These are phyloP conservation scores for Calypte anna DNA, from an alignment of 2,113 vertebrate genomes.

Conservation along the genomic window DNA sequence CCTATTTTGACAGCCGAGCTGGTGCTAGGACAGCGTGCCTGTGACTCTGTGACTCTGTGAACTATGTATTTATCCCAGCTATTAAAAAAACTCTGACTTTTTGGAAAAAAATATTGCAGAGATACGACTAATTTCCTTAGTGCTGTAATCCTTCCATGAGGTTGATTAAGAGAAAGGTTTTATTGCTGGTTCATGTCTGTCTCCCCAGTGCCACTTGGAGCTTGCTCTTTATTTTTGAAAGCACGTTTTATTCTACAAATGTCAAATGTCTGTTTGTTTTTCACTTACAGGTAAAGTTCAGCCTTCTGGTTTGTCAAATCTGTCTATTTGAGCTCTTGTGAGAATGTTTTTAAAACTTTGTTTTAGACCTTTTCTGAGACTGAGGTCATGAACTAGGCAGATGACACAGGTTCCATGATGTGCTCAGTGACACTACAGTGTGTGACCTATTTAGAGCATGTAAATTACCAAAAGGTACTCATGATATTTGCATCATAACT, in stretches of 20 bases:
- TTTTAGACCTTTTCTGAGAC: background rate
- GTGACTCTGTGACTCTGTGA: background rate
- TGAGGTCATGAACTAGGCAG: background rate
- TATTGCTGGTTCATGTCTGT: background rate
- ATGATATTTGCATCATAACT: background rate
- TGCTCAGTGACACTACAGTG: background rate
- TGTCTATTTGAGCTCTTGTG: background rate
- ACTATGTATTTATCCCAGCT: background rate
- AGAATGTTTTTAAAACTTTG: conserved; percentile 14
- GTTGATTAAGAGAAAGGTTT: background rate
- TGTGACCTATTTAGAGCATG: background rate
- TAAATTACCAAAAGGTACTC: background rate
- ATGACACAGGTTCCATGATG: background rate
- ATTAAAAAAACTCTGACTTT: background rate
- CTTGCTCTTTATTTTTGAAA: conserved; percentile 31
- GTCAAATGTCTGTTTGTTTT: background rate
- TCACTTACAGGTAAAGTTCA: background rate
- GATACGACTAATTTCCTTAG: conserved; percentile 22
- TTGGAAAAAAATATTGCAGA: conserved; percentile 4
- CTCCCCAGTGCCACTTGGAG: background rate
- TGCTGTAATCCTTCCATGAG: conserved; percentile 28
- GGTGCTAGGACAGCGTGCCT: background rate
- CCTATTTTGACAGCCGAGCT: background rate
- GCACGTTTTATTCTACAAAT: background rate
- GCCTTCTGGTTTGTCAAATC: background rate